Evolutionary conservation across 2,888 invertebrate species (phyloP).

Genomic region (Hyposoter didymator): DNA sequence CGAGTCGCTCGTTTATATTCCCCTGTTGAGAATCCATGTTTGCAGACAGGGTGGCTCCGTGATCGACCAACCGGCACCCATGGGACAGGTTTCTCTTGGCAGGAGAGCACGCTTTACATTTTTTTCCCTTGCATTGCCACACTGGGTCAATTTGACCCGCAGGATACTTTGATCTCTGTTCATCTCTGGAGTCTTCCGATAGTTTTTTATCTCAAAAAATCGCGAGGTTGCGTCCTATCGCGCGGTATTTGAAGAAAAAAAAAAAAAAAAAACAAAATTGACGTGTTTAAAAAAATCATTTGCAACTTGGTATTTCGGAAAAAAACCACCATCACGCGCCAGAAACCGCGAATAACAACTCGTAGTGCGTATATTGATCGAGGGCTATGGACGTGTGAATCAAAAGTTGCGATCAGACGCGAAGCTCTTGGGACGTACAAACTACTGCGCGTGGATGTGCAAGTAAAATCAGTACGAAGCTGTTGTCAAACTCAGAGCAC

Average conservation of each 20-base stretch:
- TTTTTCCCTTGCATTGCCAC: too few relatives aligned
- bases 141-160: too few relatives aligned
- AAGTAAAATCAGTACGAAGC: conserved; percentile 50
- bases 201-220: too few relatives aligned
- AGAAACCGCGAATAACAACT: background rate
- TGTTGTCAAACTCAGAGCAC: conserved; percentile 11
- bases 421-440: background rate
- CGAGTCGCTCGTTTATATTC: conserved; percentile 52
- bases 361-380: background rate
- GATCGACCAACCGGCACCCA: background rate
- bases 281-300: too few relatives aligned
- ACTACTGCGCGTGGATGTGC: conserved; percentile 1
- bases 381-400: background rate
- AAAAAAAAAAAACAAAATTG: too few relatives aligned
- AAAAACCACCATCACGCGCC: background rate
- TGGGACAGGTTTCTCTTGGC: background rate
- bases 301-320: too few relatives aligned
- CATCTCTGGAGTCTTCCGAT: too few relatives aligned
- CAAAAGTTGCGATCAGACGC: background rate
- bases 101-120: background rate
- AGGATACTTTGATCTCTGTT: too few relatives aligned
- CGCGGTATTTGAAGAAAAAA: too few relatives aligned
- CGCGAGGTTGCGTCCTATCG: too few relatives aligned
- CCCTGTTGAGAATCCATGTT: conserved; percentile 42
- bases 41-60: background rate